These are phyloP conservation scores for Anneissia japonica DNA, from an alignment of 35 echinoderm and acorn worm genomes.

Conservation along the genomic window DNA sequence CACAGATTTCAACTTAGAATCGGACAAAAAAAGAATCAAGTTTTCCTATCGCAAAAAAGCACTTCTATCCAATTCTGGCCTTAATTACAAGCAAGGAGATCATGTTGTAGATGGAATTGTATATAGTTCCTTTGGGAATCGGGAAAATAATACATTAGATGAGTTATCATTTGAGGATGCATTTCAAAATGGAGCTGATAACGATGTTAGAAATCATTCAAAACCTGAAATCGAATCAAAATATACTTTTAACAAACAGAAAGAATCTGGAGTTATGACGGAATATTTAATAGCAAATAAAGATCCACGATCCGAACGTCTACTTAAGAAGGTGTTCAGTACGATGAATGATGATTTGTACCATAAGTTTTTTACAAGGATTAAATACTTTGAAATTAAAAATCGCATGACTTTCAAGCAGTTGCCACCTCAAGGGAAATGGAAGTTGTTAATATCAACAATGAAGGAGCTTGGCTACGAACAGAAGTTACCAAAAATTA, in stretches of 20 bases:
- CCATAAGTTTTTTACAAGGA: background rate
- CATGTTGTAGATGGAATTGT: background rate
- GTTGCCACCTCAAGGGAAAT: constrained; percentile 19
- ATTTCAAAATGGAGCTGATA: too few species aligned
- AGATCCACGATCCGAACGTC: constrained; percentile 15
- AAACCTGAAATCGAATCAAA: background rate
- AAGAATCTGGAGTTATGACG: background rate
- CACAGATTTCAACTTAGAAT: background rate
- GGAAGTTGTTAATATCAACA: constrained; percentile 33
- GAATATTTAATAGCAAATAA: background rate
- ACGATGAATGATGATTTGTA: constrained; percentile 10
- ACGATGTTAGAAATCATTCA: background rate
- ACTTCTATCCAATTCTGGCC: background rate
- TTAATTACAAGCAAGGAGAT: background rate
- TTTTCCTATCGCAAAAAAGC: background rate
- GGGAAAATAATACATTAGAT: background rate
- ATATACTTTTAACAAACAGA: background rate
- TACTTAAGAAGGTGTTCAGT: constrained; percentile 15
- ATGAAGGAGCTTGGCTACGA: constrained; percentile 37
- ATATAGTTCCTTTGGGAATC: background rate
- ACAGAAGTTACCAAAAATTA: constrained; percentile 63
- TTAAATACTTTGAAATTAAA: background rate
- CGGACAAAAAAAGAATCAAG: background rate
- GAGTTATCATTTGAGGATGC: background rate
- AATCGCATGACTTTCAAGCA: constrained; percentile 3